Base-by-base conservation (phyloP, 2,113 vertebrate species). In the Prunella fulvescens region DNA sequence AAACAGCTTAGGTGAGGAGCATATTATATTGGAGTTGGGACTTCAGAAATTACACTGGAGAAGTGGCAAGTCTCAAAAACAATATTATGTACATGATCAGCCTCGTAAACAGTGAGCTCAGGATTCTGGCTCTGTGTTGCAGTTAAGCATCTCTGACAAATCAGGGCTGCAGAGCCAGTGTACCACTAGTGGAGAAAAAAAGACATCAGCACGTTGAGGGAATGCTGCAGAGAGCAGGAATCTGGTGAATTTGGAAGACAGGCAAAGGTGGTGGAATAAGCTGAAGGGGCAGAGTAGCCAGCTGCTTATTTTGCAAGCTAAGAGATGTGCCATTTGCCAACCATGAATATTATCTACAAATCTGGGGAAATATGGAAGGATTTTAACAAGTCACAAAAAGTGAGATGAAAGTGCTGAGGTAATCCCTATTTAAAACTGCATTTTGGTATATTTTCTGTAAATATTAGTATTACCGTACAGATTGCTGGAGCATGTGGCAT, bases 1-100 rank as follows among this genome's bases (percentile, higher is more conserved):
- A 91, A 95, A 92, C 67, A 95, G 81, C 89, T 91, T 53, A 86
- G 88, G 73, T 70, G 76, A 88, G 70, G 76, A 80, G 67, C 79
- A 50, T 74, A 69, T 86, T 93, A 50, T 73, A 87, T 85, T 92
- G 92, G 93, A 79, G 35, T 24, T 91, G 96, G 81, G 80, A 95
- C 90, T 95, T 94, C 35, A 89, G 3, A 66, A 94, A 74, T 93
- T 58, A 56, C 54, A 92, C 96, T 26, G 73, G 84, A 92, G 77
- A 79, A 81, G 54, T 81, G 66, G 73, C 84, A 74, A 71, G 47
- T 84, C 93, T 96, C 88, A 80, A 54, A 91, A 90, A 44, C 81
- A 67, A 35, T 83, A 57, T 72, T 94, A 84, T 50, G 54, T 81
- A 81, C 78, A 31, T 73, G 71, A 84, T 81, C 69, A 80, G 82